These are phyloP conservation scores for Edolisoma coerulescens DNA, from an alignment of 2,113 vertebrate genomes.

Conservation along the genomic window DNA sequence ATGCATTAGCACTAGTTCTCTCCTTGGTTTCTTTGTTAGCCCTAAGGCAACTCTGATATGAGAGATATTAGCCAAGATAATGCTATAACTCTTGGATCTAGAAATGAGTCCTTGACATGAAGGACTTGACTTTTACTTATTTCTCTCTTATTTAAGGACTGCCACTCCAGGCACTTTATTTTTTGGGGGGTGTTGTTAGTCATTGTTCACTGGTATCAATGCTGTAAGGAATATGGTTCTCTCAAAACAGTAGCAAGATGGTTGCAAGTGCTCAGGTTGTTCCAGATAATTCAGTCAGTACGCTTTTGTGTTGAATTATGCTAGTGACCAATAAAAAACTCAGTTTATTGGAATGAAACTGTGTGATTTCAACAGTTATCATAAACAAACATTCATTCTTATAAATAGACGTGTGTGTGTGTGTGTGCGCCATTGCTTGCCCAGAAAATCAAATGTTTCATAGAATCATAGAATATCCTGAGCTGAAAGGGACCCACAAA, in stretches of 20 bases:
- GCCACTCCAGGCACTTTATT: neutral
- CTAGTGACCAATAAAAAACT: neutral
- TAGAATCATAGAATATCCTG: neutral
- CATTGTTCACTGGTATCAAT: neutral
- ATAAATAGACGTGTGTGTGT: neutral
- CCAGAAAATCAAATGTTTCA: neutral
- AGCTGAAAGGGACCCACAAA: neutral
- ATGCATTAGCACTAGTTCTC: neutral
- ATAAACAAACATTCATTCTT: neutral
- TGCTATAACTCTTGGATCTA: neutral
- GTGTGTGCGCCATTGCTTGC: neutral
- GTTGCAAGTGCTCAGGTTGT: neutral
- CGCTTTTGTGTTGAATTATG: neutral
- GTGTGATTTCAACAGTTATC: neutral
- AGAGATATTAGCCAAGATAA: neutral
- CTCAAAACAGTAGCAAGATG: neutral
- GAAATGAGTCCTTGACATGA: neutral
- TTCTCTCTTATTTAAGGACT: neutral
- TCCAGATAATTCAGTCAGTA: neutral
- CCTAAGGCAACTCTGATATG: neutral
- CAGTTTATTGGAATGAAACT: neutral
- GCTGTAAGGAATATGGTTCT: neutral
- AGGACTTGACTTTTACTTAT: neutral
- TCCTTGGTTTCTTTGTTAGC: neutral
- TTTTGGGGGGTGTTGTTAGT: rapidly evolving